Evolutionary conservation across 1,140 invertebrate genomes (phyloP), one percentile per base, ranked within the genome.

Genomic region (Drosophila yakuba): DNA sequence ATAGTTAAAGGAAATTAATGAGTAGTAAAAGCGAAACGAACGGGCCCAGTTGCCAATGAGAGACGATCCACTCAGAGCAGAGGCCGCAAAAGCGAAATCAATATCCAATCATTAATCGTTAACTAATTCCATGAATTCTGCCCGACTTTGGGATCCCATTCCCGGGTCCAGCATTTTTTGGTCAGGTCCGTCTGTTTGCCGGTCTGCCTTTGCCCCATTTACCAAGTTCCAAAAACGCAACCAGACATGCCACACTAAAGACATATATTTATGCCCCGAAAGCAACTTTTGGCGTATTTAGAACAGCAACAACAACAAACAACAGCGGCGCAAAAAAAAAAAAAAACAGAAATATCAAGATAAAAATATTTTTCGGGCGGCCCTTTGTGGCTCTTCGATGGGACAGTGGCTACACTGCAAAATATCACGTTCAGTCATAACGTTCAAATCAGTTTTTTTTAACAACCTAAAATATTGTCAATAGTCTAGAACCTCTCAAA

Each of bases 61-160:
- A 41, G 11, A 8, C 32, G 32, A 32, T 32, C 55, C 55, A 23
- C 43, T 59, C 20, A 45, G 28, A 39, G 61, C 20, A 45, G 28
- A 39, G 61, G 20, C 55, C 39, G 28, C 43, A 59, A 50, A 23
- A 41, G 36, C 74, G 64, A 86, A 89, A 90, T 89, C 84, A 89
- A 89, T 89, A 89, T 90, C 85, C 85, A 88, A 88, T 88, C 84
- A 88, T 88, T 88, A 90, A 89, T 89, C 84, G 84, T 89, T 89
- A 89, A 89, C 84, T 90, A 89, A 89, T 89, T 89, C 84, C 84
- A 60, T 90, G 84, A 89, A 89, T 89, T 89, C 76, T 84, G 80
- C 72, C 80, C 76, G 71, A 75, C 69, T 48, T 44, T 35, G 39
- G 38, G 15, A 35, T 32, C 45, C 60, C 39, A 35, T 32, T 36